Evolutionary conservation across 2,113 vertebrate species (phyloP), one percentile per base, ranked within the genome.

Genomic region (Chionomys nivalis): DNA sequence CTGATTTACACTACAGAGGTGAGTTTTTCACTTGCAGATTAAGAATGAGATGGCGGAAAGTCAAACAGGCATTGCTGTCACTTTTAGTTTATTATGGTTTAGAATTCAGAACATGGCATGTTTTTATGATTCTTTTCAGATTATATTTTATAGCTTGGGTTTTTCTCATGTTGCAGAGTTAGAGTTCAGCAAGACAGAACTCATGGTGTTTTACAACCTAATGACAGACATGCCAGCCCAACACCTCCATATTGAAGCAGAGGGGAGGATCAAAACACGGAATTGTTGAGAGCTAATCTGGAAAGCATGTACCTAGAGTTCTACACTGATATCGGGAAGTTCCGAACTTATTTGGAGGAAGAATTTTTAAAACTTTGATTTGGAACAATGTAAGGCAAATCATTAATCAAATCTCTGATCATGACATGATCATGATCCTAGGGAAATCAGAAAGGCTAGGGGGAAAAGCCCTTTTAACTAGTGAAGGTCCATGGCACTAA

Each of bases 1-100:
- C 33, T 68, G 5, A 73, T 68, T 87, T 93, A 83, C 91, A 44
- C 75, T 33, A 39, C 1, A 42, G 75, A 55, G 79, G 42, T 44
- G 81, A 76, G 55, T 33, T 4, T 92, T 87, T 73, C 66, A 66
- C 44, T 89, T 86, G 17, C 49, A 79, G 73, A 66, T 49, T 61
- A 42, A 66, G 55, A 96, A 70, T 65, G 49, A 92, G 93, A 28
- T 19, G 5, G 96, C 94, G 63, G 87, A 73, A 3, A 49, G 66
- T 72, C 83, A 89, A 89, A 95, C 58, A 96, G 87, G 91, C 66
- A 87, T 6, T 9, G 11, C 39, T 90, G 14, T 79, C 91, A 94
- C 31, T 96, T 93, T 86, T 68, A 58, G 75, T 70, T 86, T 72
- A 61, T 75, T 72, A 75, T 13, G 23, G 7, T 44, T 93, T 96